Evolutionary conservation across 2,888 invertebrate species (phyloP).

Genomic region (Ephialtes manifestator): DNA sequence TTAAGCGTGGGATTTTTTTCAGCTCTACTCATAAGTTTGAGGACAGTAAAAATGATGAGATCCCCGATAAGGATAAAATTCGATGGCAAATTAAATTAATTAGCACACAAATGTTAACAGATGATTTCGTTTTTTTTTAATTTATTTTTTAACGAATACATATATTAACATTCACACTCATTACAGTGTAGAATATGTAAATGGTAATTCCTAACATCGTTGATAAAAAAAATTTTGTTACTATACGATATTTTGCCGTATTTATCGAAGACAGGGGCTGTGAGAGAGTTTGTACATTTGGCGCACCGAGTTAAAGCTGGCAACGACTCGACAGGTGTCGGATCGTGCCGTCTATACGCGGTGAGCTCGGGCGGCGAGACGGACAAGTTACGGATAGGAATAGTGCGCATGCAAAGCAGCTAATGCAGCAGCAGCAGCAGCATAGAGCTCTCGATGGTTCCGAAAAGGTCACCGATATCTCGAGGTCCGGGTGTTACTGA

Average conservation of each 20-base stretch:
- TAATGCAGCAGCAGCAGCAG: conserved; percentile 21
- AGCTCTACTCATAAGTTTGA: too few relatives aligned
- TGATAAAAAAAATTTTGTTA: background rate
- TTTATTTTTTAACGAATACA: too few relatives aligned
- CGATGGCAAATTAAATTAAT: too few relatives aligned
- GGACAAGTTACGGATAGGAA: conserved; percentile 65
- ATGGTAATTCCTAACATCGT: background rate
- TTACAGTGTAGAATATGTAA: background rate
- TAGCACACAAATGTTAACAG: too few relatives aligned
- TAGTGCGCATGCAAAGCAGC: conserved; percentile 32
- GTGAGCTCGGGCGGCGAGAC: conserved; percentile 54
- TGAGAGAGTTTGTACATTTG: conserved; percentile 58
- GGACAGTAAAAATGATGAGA: too few relatives aligned
- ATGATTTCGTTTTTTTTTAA: too few relatives aligned
- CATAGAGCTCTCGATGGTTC: conserved; percentile 28
- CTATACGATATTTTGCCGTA: conserved; percentile 27
- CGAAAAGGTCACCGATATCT: conserved; percentile 69
- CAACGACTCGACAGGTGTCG: conserved; percentile 67
- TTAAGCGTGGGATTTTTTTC: too few relatives aligned
- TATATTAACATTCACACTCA: too few relatives aligned
- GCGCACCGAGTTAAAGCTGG: conserved; percentile 55
- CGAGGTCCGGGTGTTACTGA: conserved; percentile 66
- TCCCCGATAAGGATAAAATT: too few relatives aligned
- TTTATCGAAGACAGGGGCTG: conserved; percentile 49
- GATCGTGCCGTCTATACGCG: conserved; percentile 59